Evolutionary conservation across 2,113 vertebrate species (phyloP), one percentile per base, ranked within the genome.

Genomic region (Lophura nycthemera): DNA sequence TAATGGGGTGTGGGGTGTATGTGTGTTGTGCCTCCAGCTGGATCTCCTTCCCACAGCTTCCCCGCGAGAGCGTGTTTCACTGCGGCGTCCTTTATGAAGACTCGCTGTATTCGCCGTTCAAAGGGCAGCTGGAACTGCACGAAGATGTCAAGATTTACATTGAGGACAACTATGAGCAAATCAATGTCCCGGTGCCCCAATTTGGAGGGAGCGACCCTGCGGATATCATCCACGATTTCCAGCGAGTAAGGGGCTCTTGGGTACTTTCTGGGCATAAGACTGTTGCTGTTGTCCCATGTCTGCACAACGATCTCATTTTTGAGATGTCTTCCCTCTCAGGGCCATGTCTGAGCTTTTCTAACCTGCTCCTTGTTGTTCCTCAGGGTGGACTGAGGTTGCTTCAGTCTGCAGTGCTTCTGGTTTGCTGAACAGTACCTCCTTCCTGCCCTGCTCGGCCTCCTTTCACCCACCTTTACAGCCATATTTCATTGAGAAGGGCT

Each of bases 141-240:
- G 99, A 99, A 78, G 99, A 99, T 1, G 98, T 99, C 29, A 98
- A 98, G 95, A 99, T 99, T 91, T 99, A 98, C 96, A 89, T 99
- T 48, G 98, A 98, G 1, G 98, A 99, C 78, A 98, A 99, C 97
- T 99, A 99, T 0, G 99, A 99, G 92, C 98, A 98, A 77, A 99
- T 99, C 98, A 98, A 98, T 0, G 98, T 99, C 77, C 99, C 98
- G 0, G 98, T 99, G 92, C 98, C 98, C 30, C 98, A 98, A 96
- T 99, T 99, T 34, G 98, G 98, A 17, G 98, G 98, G 14, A 98
- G 98, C 0, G 98, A 99, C 95, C 98, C 99, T 3, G 99, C 99
- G 0, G 98, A 99, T 77, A 99, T 99, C 77, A 99, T 99, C 96
- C 99, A 99, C 0, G 99, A 99, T 93, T 99, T 99, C 97, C 98